Evolutionary conservation across 2,113 vertebrate species (phyloP).

Genomic region (Eudorcas thomsonii): DNA sequence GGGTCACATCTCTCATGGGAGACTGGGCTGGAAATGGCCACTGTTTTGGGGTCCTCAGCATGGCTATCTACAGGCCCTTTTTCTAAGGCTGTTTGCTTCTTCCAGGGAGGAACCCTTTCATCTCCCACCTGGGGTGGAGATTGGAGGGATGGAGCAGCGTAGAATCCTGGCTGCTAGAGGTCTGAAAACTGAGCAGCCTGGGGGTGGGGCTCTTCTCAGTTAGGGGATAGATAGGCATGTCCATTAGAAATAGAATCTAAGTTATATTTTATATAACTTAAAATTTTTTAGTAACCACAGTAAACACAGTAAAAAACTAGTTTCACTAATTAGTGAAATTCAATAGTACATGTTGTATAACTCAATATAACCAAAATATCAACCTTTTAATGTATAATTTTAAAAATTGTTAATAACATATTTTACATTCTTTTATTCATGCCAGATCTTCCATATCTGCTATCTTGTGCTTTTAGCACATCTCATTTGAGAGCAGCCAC

Average conservation of each 20-base stretch:
- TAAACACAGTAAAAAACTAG: neutral
- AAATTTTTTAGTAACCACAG: neutral
- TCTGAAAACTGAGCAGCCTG: neutral
- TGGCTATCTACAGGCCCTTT: neutral
- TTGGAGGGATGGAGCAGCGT: neutral
- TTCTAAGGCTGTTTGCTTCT: neutral
- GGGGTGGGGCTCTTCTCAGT: neutral
- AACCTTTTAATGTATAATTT: neutral
- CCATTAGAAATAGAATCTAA: neutral
- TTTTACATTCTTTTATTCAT: neutral
- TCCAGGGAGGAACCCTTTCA: neutral
- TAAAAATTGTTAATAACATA: neutral
- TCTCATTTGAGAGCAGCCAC: neutral
- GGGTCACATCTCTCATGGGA: neutral
- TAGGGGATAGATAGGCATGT: fast-evolving
- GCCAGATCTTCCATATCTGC: neutral
- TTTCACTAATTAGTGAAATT: neutral
- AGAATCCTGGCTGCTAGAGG: neutral
- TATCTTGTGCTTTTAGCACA: neutral
- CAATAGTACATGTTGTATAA: neutral
- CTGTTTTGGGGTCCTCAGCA: neutral
- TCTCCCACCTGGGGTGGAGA: neutral
- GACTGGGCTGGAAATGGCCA: neutral
- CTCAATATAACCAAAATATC: neutral
- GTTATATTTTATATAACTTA: neutral